Conservation (phyloP, 1,140 invertebrate species). For the Stenopsyche tienmushanensis region DNA sequence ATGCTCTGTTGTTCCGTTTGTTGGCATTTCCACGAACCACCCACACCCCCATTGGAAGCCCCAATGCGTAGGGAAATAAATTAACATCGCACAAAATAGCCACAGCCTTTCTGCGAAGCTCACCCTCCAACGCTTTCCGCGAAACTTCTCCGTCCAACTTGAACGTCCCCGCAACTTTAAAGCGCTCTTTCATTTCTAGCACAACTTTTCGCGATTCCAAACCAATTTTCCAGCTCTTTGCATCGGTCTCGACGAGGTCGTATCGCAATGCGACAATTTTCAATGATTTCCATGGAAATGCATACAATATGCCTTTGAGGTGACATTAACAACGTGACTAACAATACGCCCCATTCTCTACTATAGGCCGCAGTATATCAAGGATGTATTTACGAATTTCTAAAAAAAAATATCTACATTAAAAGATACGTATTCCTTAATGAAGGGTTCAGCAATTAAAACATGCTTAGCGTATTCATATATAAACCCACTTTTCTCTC, state of each 20-base stretch:
- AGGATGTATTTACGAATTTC: too few relatives aligned
- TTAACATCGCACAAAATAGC: background rate
- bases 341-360: too few relatives aligned
- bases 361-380: too few relatives aligned
- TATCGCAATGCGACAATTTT: background rate
- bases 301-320: too few relatives aligned
- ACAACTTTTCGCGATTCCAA: background rate
- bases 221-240: conserved; percentile 13
- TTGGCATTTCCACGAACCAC: background rate
- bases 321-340: too few relatives aligned
- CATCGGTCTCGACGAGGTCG: background rate
- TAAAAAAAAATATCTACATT: too few relatives aligned
- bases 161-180: background rate
- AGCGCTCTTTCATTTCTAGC: background rate
- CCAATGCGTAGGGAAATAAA: background rate
- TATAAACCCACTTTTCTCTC: too few relatives aligned
- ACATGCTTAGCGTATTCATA: too few relatives aligned
- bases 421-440: too few relatives aligned
- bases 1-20: background rate
- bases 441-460: too few relatives aligned
- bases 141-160: background rate
- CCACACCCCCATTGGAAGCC: background rate
- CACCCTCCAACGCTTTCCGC: background rate
- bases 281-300: background rate
- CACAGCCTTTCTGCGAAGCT: background rate